Evolutionary conservation across 2,797 vertebrate species (phyloP).

Genomic region (Oryzias dopingdopingensis): DNA sequence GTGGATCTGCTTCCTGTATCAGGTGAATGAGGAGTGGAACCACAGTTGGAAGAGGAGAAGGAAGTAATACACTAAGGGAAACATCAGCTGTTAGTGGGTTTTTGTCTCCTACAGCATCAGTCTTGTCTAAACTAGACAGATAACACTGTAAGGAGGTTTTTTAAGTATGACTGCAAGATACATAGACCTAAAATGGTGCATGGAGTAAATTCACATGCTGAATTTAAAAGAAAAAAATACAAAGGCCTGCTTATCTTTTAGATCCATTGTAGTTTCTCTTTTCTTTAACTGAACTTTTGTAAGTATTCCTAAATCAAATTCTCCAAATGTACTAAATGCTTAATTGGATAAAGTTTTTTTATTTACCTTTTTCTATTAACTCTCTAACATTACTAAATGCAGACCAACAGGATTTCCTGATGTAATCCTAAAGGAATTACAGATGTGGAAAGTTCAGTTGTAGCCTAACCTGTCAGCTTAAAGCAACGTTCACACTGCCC

Average conservation of each 20-base stretch:
- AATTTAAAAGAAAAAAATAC: not conserved
- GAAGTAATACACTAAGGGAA: conserved; percentile 32
- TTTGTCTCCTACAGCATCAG: conserved; percentile 27
- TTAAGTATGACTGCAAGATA: not conserved
- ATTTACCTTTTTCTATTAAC: no score
- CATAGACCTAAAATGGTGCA: not conserved
- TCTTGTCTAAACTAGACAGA: conserved; percentile 16
- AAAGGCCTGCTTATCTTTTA: not conserved
- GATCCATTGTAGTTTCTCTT: no score
- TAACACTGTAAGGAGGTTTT: conserved; percentile 10
- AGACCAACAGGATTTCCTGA: conserved; percentile 22
- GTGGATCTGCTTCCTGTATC: conserved; percentile 53
- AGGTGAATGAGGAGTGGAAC: conserved; percentile 36
- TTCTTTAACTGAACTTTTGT: no score
- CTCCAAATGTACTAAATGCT: no score
- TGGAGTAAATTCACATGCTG: not conserved
- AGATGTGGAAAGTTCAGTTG: conserved; percentile 54
- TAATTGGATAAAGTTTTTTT: no score
- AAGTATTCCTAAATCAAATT: no score
- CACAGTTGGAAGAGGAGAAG: conserved; percentile 34
- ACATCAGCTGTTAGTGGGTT: conserved; percentile 37
- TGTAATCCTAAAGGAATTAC: conserved; percentile 43
- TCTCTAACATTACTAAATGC: not conserved
- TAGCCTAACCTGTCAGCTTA: conserved; percentile 22
- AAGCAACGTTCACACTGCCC: not conserved